Percentiles rank a stretch among this genome's conserved stretches.
Conservation (phyloP, 2,113 vertebrate genomes). For the Anoplopoma fimbria region DNA sequence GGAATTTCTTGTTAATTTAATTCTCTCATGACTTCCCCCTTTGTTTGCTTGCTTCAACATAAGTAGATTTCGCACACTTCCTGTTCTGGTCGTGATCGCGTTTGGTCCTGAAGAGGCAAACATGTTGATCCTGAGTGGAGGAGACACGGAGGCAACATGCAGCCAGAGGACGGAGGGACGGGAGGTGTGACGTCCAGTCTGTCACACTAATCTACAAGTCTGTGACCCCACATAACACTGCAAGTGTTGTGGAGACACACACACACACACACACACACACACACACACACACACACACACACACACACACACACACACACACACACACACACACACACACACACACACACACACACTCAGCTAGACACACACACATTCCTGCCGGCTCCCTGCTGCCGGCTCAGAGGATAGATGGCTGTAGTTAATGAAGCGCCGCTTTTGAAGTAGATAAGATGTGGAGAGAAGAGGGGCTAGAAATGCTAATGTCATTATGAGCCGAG, state of each 20-base stretch:
- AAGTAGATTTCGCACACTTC: conserved; percentile 19
- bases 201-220: conserved; percentile 69
- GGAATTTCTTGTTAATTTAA: conserved; percentile 30
- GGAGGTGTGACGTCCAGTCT: conserved; percentile 61
- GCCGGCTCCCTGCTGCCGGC: conserved; percentile 41
- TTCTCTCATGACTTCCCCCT: conserved; percentile 9
- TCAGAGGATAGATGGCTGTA: conserved; percentile 66
- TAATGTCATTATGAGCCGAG: conserved; percentile 65
- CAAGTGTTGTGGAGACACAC: conserved; percentile 12
- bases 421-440: conserved; percentile 76
- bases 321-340: conserved; percentile 18
- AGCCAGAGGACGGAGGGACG: conserved; percentile 17
- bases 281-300: conserved; percentile 37
- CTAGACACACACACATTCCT: conserved; percentile 55
- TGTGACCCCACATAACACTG: conserved; percentile 59
- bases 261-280: conserved; percentile 28
- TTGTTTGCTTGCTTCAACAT: background rate
- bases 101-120: conserved; percentile 33
- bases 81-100: conserved; percentile 9
- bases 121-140: conserved; percentile 53
- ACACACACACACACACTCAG: conserved; percentile 31
- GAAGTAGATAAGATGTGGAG: conserved; percentile 73
- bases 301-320: conserved; percentile 23
- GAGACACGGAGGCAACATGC: conserved; percentile 46
- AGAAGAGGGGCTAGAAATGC: conserved; percentile 62